Conservation (phyloP, 2,113 vertebrate genomes). For the Parotia lawesii region DNA sequence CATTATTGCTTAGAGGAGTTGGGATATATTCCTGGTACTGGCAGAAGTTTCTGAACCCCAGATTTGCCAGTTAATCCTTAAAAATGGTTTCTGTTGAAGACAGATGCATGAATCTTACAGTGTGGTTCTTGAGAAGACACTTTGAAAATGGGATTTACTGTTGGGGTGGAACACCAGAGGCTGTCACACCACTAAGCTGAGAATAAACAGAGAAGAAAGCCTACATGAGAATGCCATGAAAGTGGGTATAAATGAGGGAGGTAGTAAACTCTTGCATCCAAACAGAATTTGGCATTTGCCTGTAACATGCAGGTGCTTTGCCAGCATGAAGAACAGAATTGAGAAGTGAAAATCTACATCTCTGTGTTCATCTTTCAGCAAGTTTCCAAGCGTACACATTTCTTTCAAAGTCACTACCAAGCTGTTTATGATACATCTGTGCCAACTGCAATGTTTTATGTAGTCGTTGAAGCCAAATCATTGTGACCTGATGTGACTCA, state of each 20-base stretch:
- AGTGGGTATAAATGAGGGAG: neutral
- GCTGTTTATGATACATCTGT: conserved; percentile 43
- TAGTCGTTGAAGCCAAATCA: conserved; percentile 40
- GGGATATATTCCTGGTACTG: neutral
- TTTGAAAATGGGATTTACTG: conserved; percentile 16
- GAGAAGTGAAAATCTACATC: conserved; percentile 3
- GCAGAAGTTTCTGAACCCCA: neutral
- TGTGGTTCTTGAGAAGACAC: neutral
- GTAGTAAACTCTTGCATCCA: neutral
- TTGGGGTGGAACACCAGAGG: conserved; percentile 19
- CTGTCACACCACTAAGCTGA: conserved; percentile 30
- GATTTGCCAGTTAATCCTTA: neutral
- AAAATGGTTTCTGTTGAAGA: conserved; percentile 6
- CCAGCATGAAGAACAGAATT: neutral
- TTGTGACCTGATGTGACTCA: conserved; percentile 64
- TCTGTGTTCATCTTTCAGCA: conserved; percentile 42
- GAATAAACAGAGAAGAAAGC: conserved; percentile 36
- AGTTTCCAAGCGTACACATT: conserved; percentile 41
- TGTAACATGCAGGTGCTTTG: conserved; percentile 36
- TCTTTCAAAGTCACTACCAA: conserved; percentile 45
- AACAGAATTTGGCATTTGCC: conserved; percentile 21
- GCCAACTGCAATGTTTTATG: conserved; percentile 59
- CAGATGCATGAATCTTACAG: neutral
- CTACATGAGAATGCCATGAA: neutral
- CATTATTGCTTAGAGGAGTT: neutral